Percentiles rank a stretch among this genome's conserved stretches.
Conservation (phyloP, 2,113 vertebrate genomes). For the Vidua macroura region DNA sequence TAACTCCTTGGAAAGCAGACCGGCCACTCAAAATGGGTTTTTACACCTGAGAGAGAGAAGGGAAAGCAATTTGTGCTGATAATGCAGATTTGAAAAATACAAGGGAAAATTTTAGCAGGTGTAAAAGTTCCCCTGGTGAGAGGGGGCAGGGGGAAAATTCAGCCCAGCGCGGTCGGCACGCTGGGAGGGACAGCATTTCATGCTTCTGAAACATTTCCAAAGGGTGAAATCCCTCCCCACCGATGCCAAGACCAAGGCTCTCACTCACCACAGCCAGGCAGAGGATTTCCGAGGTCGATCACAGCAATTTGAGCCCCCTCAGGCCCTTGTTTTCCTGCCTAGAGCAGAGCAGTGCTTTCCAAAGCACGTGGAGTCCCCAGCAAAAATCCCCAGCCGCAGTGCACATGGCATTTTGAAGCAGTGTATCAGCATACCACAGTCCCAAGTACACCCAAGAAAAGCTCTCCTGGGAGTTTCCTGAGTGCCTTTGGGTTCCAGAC, state of each 20-base stretch:
- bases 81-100: not conserved
- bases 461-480: not conserved
- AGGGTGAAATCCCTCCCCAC: not conserved
- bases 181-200: slow-evolving; percentile 10
- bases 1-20: not conserved
- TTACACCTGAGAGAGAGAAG: not conserved
- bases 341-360: not conserved
- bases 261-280: not conserved
- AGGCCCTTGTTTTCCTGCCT: slow-evolving; percentile 10
- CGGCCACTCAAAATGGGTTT: not conserved
- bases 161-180: accelerated
- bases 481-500: not conserved
- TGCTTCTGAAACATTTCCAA: slow-evolving; percentile 10
- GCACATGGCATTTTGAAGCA: not conserved
- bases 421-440: not conserved
- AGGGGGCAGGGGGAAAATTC: not conserved
- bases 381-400: not conserved
- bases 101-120: not conserved
- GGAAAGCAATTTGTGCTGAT: not conserved
- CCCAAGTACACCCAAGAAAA: not conserved
- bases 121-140: accelerated
- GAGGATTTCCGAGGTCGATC: not conserved
- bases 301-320: not conserved
- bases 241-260: not conserved
- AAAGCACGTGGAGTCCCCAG: not conserved